Conservation (phyloP, 2,888 invertebrate genomes). For the Latrodectus hesperus region DNA sequence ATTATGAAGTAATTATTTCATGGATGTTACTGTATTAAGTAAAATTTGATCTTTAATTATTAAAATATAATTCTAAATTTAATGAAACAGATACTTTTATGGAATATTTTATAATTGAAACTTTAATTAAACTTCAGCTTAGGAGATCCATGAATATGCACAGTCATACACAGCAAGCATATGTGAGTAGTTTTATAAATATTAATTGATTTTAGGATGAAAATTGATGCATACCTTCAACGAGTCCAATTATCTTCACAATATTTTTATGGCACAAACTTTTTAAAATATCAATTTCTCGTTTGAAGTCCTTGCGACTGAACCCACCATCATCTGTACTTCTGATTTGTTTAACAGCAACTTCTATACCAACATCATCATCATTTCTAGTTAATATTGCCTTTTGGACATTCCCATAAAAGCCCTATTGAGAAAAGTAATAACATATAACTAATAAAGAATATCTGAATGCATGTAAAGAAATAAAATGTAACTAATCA, state of each 20-base stretch:
- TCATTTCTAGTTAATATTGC: constrained; percentile 77
- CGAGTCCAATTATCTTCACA: constrained; percentile 88
- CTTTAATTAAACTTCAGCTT: too few species aligned
- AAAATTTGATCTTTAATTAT: too few species aligned
- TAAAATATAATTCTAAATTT: too few species aligned
- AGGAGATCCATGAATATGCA: too few species aligned
- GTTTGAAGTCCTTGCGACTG: constrained; percentile 82
- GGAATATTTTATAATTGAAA: too few species aligned
- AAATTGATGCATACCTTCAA: constrained; percentile 76
- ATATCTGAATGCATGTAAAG: background rate
- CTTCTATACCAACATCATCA: constrained; percentile 79
- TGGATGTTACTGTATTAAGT: too few species aligned
- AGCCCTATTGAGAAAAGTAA: constrained; percentile 79
- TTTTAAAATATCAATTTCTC: constrained; percentile 92
- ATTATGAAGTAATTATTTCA: too few species aligned
- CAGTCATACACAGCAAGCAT: too few species aligned
- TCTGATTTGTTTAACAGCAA: constrained; percentile 81
- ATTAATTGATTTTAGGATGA: too few species aligned
- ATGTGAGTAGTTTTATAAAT: too few species aligned
- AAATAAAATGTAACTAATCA: background rate
- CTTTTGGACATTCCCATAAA: constrained; percentile 89
- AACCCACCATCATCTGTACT: constrained; percentile 38
- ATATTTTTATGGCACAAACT: constrained; percentile 89
- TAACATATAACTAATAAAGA: background rate
- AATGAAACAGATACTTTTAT: too few species aligned